A percentile compares a stretch with the other conserved stretches of the same genome.
Conservation (phyloP, 2,888 invertebrate species). For the Lysandra coridon region DNA sequence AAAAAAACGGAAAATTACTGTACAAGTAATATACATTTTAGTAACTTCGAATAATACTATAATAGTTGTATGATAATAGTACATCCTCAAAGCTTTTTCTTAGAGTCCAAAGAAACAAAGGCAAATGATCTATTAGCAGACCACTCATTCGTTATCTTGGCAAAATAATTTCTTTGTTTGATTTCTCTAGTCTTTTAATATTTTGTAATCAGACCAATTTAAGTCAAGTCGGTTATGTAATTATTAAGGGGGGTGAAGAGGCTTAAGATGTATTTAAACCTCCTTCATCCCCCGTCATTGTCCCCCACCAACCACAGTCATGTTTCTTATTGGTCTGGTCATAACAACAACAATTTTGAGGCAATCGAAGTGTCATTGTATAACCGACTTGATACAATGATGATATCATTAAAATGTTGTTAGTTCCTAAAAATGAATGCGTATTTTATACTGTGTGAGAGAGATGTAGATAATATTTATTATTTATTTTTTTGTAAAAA, state of each 20-base stretch:
- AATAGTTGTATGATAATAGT: too few species aligned
- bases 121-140: not conserved
- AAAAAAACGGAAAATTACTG: too few species aligned
- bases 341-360: not conserved
- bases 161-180: not conserved
- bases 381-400: not conserved
- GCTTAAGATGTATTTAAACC: too few species aligned
- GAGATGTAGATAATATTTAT: slow-evolving; percentile 35
- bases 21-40: too few species aligned
- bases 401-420: slow-evolving; percentile 33
- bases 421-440: slow-evolving; percentile 44
- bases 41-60: too few species aligned
- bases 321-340: not conserved
- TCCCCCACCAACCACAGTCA: not conserved
- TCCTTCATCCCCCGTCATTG: too few species aligned
- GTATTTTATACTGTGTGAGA: slow-evolving; percentile 42
- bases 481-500: slow-evolving; percentile 24
- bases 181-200: not conserved
- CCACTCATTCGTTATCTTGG: not conserved
- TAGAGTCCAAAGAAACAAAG: not conserved
- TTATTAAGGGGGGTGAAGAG: not conserved
- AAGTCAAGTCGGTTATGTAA: not conserved
- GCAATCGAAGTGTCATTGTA: not conserved
- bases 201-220: not conserved
- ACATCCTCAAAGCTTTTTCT: too few species aligned